A percentile compares a stretch with the other conserved stretches of the same genome.
Evolutionary conservation across 2,888 invertebrate species (phyloP).

Genomic region (Thelaira solivaga): DNA sequence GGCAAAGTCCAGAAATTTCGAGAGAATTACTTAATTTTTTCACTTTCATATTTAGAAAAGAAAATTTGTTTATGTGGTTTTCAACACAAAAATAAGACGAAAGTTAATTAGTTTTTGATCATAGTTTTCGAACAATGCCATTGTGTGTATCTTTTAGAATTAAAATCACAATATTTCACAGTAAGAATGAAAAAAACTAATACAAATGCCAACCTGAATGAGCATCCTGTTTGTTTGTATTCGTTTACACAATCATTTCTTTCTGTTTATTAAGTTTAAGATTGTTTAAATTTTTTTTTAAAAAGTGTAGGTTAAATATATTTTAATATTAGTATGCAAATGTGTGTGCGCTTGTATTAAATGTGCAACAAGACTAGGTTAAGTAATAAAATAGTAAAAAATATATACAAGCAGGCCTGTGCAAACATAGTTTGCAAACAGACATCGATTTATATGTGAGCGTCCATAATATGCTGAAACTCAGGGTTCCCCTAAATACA

Average conservation of each 20-base stretch:
- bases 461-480: too few species aligned
- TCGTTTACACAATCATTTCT: neutral
- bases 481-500: too few species aligned
- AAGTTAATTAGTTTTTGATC: too few species aligned
- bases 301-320: constrained; percentile 4
- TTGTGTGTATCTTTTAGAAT: constrained; percentile 34
- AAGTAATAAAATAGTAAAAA: constrained; percentile 13
- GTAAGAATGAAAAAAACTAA: neutral
- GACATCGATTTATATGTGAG: neutral
- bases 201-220: constrained; percentile 18
- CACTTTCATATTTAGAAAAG: too few species aligned
- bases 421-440: neutral
- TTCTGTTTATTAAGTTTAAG: constrained; percentile 10
- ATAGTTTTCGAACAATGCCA: too few species aligned
- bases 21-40: too few species aligned
- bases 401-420: neutral
- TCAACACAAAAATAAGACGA: too few species aligned
- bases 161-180: neutral
- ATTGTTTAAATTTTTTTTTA: neutral
- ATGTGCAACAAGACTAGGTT: constrained; percentile 23
- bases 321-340: constrained; percentile 24
- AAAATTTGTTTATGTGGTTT: too few species aligned
- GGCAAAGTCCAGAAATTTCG: too few species aligned
- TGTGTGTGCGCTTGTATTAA: constrained; percentile 5
- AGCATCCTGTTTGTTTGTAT: constrained; percentile 4